Evolutionary conservation across 2,797 vertebrate species (phyloP).

Genomic region (Chrysocyon brachyurus): DNA sequence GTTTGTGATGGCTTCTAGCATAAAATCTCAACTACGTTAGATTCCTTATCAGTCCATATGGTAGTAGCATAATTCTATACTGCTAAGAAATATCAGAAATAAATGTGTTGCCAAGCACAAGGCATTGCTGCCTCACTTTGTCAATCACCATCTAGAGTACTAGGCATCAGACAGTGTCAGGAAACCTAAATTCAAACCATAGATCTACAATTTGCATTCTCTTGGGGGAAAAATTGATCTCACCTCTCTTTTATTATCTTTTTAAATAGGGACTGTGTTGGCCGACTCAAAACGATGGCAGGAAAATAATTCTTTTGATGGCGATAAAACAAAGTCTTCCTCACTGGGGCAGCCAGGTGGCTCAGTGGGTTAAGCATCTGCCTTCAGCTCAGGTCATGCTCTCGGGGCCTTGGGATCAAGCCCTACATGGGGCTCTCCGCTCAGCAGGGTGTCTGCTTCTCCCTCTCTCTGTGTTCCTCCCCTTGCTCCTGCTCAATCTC

Average conservation of each 20-base stretch:
- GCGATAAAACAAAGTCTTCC: not conserved
- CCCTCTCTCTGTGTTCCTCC: not conserved
- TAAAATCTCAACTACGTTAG: constrained; percentile 8
- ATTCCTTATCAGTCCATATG: not conserved
- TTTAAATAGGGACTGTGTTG: not conserved
- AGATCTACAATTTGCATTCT: not conserved
- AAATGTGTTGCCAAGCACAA: not conserved
- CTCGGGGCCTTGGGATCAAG: not conserved
- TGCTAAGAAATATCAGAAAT: not conserved
- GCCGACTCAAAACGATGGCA: not conserved
- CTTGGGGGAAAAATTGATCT: not conserved
- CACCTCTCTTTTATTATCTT: constrained; percentile 19
- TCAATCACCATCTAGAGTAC: constrained; percentile 18
- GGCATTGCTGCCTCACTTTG: not conserved
- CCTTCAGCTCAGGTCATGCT: not conserved
- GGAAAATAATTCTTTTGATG: constrained; percentile 1
- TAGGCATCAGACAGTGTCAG: not conserved
- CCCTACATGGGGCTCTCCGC: not conserved
- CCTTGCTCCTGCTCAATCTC: not conserved
- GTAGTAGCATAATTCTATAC: not conserved
- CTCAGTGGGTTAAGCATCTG: not conserved
- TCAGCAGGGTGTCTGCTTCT: not conserved
- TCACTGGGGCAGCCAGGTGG: not conserved
- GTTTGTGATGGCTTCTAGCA: not conserved
- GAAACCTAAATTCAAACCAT: not conserved